Evolutionary conservation across 2,797 vertebrate species (phyloP).

Genomic region (Moxostoma hubbsi): DNA sequence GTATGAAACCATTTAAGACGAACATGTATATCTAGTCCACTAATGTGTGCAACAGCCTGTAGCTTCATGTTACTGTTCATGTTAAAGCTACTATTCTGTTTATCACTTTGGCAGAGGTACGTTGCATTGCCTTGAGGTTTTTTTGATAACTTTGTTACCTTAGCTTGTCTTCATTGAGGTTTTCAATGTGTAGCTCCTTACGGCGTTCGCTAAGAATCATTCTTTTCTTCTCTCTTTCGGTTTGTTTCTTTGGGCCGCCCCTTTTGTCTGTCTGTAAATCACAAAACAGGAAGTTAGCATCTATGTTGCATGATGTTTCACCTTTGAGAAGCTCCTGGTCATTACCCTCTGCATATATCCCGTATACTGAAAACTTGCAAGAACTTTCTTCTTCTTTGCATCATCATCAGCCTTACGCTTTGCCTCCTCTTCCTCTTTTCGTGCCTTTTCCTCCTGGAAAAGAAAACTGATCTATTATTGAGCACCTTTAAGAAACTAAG

Average conservation of each 20-base stretch:
- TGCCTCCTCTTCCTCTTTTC: constrained; percentile 92
- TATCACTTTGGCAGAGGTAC: not conserved
- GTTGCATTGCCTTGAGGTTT: constrained; percentile 74
- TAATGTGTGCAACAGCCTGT: not conserved
- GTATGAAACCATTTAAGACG: constrained; percentile 19
- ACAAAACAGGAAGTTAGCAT: not conserved
- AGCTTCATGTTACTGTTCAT: not conserved
- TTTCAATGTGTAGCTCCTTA: constrained; percentile 85
- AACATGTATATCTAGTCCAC: constrained; percentile 44
- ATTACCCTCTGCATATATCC: constrained; percentile 89
- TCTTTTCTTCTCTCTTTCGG: constrained; percentile 93
- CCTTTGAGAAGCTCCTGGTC: not conserved
- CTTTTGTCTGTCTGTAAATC: constrained; percentile 84
- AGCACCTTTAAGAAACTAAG: not conserved
- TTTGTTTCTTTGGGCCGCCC: constrained; percentile 87
- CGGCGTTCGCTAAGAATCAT: constrained; percentile 90
- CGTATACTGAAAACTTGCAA: constrained; percentile 90
- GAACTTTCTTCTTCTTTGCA: constrained; percentile 92
- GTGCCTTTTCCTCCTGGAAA: constrained; percentile 87
- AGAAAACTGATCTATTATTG: not conserved
- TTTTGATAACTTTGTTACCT: constrained; percentile 71
- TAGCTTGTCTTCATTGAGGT: constrained; percentile 87
- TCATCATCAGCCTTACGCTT: constrained; percentile 90
- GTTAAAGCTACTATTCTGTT: not conserved
- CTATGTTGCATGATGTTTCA: no score